These are phyloP conservation scores for Perithous albicinctus DNA, from an alignment of 2,888 invertebrate genomes.

Conservation along the genomic window DNA sequence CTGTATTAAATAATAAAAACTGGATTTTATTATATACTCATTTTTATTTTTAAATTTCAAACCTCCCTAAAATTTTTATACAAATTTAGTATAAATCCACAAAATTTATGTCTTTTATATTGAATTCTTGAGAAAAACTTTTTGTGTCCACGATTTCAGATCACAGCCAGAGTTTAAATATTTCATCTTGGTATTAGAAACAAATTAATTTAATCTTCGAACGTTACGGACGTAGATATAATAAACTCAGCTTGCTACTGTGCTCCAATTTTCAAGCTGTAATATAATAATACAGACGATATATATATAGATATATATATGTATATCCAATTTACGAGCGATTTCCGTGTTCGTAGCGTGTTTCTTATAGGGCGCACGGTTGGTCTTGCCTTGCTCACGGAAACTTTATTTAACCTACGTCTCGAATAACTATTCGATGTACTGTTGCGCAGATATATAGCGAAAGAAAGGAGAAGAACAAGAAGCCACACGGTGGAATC, in stretches of 20 bases:
- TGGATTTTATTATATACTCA: no score
- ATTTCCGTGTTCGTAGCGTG: conserved; percentile 52
- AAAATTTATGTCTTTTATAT: no score
- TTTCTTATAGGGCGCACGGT: conserved; percentile 17
- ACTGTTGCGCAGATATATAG: conserved; percentile 10
- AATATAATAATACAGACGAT: conserved; percentile 19
- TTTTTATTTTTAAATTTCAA: no score
- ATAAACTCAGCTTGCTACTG: not conserved
- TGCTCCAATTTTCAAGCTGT: conserved; percentile 29
- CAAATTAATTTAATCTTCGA: not conserved
- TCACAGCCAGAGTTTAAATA: not conserved
- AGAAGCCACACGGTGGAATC: conserved; percentile 25
- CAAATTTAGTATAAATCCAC: no score
- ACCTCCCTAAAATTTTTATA: no score
- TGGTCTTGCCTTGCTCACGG: not conserved
- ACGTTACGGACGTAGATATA: not conserved
- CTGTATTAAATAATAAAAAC: no score
- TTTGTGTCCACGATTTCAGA: not conserved
- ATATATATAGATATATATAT: conserved; percentile 12
- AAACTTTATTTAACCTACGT: conserved; percentile 45
- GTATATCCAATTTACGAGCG: conserved; percentile 44
- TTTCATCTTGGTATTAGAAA: not conserved
- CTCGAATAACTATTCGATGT: conserved; percentile 30
- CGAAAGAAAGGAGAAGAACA: not conserved
- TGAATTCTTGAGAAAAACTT: not conserved